Evolutionary conservation across 2,797 vertebrate genomes (phyloP), one percentile per base, ranked within the genome.

Genomic region (Micrastur ruficollis): DNA sequence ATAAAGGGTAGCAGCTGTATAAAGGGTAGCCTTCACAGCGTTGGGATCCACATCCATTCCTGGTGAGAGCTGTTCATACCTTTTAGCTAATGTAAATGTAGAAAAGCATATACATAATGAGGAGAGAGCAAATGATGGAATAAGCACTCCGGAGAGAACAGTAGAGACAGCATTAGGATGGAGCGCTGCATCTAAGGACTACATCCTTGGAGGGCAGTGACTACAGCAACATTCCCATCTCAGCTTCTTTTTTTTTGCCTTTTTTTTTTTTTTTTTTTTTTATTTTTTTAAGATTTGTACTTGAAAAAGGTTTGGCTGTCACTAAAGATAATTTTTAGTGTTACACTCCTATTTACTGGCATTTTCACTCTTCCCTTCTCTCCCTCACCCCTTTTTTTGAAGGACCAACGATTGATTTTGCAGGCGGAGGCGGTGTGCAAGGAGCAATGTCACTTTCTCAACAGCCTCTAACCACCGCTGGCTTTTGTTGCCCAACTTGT

Each of bases 201-300:
- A 10, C 21, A 8, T 36, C 66, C n/a, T 50, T 14, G 34, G 23
- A 75, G 29, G 68, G 49, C 25, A 27, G 32, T 25, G 31, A 44
- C 19, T 32, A 16, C 34, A 82, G 58, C 59, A 58, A 21, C 12
- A 3, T 32, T 72, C 53, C 22, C 8, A 52, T 16, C 40, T 34
- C n/a, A 7, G 8, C 25, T 36, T 5, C 12, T 46, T 42, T 36
- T 17, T 12, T 52, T 21, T 3, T 2, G 2, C 16, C 16, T 5
- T 12, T 2, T 12, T 7, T 12, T 3, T 2, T 7, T 2, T 12
- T 26, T 8, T 20, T 17, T 11, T 13, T n/a, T 42, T 20, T 17
- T 11, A 12, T n/a, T 42, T 52, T 55, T 47, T 9, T 4, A 40
- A 42, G 6, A 38, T 32, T 26, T 72, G 40, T 25, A 18, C 40